Evolutionary conservation across 1,140 invertebrate genomes (phyloP), one percentile per base, ranked within the genome.

Genomic region (Drosophila bocqueti): DNA sequence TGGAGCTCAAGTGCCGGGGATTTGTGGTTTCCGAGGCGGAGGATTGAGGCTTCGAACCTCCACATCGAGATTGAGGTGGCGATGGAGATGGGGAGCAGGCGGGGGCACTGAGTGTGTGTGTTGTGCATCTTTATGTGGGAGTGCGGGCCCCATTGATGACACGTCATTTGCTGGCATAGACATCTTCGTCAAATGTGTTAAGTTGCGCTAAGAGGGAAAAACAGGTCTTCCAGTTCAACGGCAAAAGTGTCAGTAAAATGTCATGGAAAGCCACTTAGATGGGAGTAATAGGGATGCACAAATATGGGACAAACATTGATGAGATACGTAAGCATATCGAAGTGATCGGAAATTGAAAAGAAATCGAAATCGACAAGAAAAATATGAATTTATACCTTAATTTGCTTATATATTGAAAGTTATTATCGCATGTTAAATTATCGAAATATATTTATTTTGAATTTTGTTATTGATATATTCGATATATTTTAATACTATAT

Each of bases 111-210:
- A 55, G 52, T 38, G 52, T 55, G 52, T 73, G 68, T 81, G 59
- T 49, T 52, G 47, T 49, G 47, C 60, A 81, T 89, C 81, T 79
- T 64, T 76, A 79, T 83, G 85, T 91, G 86, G 86, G 86, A 73
- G 86, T 59, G 60, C 79, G 85, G 85, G 80, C 87, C 59, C 60
- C 83, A 80, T 78, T 91, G 84, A 89, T 89, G 86, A 91, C 86
- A 91, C 86, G 86, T 91, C 86, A 91, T 58, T 83, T 91, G 68
- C 76, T 86, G 72, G 69, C 85, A 85, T 68, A 85, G 86, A 85
- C 85, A 91, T 89, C 86, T 90, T 89, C 86, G 85, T 90, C 82
- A 82, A 78, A 68, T 80, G 86, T 91, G 86, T 85, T 90, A 91
- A 91, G 81, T 78, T 82, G 64, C 52, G 73, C 66, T 67, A 79